Conservation (phyloP, 2,888 invertebrate genomes). For the Marronus borbonicus region DNA sequence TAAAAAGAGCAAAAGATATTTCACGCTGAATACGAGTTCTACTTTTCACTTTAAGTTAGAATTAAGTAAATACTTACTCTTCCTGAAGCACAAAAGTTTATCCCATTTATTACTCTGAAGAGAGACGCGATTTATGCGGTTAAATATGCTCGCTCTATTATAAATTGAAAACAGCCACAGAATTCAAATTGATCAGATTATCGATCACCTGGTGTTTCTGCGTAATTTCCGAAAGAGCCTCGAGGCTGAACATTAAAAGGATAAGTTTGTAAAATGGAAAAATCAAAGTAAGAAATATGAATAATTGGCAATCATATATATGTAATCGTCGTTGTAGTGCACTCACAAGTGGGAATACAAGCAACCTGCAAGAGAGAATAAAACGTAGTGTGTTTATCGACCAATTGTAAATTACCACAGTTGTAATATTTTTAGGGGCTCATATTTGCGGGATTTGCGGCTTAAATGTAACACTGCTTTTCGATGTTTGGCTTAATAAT, state of each 20-base stretch:
- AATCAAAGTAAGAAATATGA: neutral
- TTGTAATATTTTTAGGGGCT: too few species aligned
- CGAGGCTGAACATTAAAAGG: neutral
- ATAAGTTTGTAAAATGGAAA: neutral
- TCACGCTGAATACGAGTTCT: neutral
- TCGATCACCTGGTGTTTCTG: conserved; percentile 27
- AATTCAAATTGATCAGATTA: conserved; percentile 40
- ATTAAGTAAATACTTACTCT: conserved; percentile 3
- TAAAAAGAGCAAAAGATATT: too few species aligned
- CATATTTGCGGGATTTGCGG: too few species aligned
- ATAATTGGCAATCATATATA: neutral
- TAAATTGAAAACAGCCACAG: conserved; percentile 21
- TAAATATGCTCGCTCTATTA: conserved; percentile 30
- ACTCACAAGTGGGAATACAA: too few species aligned
- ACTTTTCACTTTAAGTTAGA: neutral
- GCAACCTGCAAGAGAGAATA: neutral
- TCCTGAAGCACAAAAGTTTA: neutral
- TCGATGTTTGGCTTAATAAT: too few species aligned
- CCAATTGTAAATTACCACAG: too few species aligned
- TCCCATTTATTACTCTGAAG: neutral
- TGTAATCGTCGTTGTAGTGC: neutral
- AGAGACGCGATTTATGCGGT: neutral
- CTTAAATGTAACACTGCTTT: too few species aligned
- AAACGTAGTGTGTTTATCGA: neutral
- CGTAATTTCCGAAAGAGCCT: neutral